Conservation (phyloP, 2,888 invertebrate genomes). For the Vesta saturnalis region DNA sequence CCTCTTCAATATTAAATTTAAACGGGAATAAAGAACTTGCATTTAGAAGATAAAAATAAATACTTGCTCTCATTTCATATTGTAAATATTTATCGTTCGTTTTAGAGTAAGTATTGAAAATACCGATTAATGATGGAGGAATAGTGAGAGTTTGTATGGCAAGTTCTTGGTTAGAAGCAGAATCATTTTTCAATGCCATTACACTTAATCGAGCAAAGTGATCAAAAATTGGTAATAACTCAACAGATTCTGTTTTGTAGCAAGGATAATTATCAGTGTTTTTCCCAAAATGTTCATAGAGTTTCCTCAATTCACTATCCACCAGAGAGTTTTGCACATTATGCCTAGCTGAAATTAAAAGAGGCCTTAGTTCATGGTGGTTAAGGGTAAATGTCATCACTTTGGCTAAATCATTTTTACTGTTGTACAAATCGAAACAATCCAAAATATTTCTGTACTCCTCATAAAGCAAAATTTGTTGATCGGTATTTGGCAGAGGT, state of each 20-base stretch:
- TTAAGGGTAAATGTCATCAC: conserved; percentile 40
- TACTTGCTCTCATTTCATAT: conserved; percentile 52
- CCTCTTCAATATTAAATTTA: conserved; percentile 34
- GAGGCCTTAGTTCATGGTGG: conserved; percentile 14
- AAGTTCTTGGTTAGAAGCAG: conserved; percentile 11
- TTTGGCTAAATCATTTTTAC: conserved; percentile 35
- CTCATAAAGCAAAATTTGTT: conserved; percentile 48
- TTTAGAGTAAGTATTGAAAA: conserved; percentile 46
- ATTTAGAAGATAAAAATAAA: conserved; percentile 50
- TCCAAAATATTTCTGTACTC: conserved; percentile 43
- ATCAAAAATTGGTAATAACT: conserved; percentile 43
- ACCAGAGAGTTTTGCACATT: neutral
- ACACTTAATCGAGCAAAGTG: conserved; percentile 46
- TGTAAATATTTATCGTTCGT: conserved; percentile 47
- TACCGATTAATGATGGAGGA: conserved; percentile 49
- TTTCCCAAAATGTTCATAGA: neutral
- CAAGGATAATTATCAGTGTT: neutral
- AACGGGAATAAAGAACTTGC: conserved; percentile 45
- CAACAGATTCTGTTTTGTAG: neutral
- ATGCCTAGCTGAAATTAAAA: conserved; percentile 47
- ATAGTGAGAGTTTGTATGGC: conserved; percentile 42
- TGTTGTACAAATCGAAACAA: conserved; percentile 46
- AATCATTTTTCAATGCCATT: conserved; percentile 26
- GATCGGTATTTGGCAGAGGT: conserved; percentile 50
- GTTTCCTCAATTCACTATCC: neutral